These are phyloP conservation scores for Mormyrus hasselquistii DNA, from an alignment of 2,797 vertebrate genomes.

Conservation along the genomic window DNA sequence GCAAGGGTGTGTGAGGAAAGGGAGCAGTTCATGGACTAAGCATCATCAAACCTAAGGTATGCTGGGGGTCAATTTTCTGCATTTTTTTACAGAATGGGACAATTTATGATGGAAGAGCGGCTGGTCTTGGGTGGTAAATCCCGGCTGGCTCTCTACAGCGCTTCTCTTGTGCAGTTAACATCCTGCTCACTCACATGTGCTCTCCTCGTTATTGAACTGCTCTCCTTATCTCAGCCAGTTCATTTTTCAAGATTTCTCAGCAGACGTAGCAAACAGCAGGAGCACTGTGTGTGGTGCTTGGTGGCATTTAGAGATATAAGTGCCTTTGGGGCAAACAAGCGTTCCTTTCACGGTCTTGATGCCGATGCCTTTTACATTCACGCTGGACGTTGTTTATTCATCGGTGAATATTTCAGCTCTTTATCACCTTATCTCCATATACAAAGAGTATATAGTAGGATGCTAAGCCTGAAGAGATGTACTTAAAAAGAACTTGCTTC, in stretches of 20 bases:
- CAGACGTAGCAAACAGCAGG: background rate
- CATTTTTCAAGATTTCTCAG: conserved; percentile 16
- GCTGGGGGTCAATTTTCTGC: conserved; percentile 38
- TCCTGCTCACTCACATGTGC: conserved; percentile 41
- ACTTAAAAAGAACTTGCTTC: background rate
- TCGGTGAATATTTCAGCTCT: background rate
- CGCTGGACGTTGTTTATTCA: background rate
- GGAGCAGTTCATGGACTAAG: conserved; percentile 63
- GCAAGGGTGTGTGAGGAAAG: conserved; percentile 62
- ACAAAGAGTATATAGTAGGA: background rate
- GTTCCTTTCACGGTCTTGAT: background rate
- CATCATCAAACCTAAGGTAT: conserved; percentile 52
- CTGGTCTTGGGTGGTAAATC: conserved; percentile 56
- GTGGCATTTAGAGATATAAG: background rate
- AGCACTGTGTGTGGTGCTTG: background rate
- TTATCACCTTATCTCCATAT: background rate
- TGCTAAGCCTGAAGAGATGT: background rate
- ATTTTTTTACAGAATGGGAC: conserved; percentile 7
- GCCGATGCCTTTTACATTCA: background rate
- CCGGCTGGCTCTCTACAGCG: conserved; percentile 31
- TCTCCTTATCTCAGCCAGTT: background rate
- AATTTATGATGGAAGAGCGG: conserved; percentile 33
- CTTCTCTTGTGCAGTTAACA: conserved; percentile 51
- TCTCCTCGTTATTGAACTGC: background rate
- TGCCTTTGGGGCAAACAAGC: background rate